Evolutionary conservation across 2,888 invertebrate species (phyloP).

Genomic region (Lasius platythorax): DNA sequence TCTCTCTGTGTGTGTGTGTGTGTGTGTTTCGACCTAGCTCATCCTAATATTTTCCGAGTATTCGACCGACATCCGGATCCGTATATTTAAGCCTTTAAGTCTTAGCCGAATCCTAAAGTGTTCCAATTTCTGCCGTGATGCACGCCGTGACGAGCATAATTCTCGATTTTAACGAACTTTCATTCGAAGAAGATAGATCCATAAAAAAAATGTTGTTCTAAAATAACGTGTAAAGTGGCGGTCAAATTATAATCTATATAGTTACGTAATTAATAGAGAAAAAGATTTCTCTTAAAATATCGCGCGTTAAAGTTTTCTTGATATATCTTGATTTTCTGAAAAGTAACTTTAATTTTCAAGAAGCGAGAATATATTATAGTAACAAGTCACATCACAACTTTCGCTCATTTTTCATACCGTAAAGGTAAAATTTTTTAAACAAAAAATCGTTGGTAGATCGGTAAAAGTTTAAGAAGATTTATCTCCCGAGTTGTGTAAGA

Average conservation of each 20-base stretch:
- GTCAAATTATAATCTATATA: neutral
- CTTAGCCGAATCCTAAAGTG: neutral
- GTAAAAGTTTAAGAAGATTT: neutral
- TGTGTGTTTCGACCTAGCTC: slow-evolving; percentile 31
- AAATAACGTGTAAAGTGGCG: neutral
- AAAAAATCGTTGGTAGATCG: neutral
- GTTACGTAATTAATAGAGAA: neutral
- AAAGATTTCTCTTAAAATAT: neutral
- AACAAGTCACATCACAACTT: too few species aligned
- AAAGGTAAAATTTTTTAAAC: neutral
- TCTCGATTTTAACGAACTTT: neutral
- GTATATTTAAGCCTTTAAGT: slow-evolving; percentile 22
- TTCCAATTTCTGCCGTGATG: neutral
- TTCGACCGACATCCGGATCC: neutral
- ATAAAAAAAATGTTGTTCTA: neutral
- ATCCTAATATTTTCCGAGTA: neutral
- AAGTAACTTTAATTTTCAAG: neutral
- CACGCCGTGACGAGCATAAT: neutral
- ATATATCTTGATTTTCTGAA: neutral
- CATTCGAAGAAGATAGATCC: neutral
- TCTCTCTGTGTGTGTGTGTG: too few species aligned
- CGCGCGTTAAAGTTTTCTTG: neutral
- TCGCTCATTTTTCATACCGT: neutral
- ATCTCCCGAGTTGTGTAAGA: neutral
- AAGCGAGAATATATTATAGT: neutral